A percentile compares a stretch with the other conserved stretches of the same genome.
These are phyloP conservation scores for Eremobia ochroleuca DNA, from an alignment of 2,888 invertebrate genomes.

Conservation along the genomic window DNA sequence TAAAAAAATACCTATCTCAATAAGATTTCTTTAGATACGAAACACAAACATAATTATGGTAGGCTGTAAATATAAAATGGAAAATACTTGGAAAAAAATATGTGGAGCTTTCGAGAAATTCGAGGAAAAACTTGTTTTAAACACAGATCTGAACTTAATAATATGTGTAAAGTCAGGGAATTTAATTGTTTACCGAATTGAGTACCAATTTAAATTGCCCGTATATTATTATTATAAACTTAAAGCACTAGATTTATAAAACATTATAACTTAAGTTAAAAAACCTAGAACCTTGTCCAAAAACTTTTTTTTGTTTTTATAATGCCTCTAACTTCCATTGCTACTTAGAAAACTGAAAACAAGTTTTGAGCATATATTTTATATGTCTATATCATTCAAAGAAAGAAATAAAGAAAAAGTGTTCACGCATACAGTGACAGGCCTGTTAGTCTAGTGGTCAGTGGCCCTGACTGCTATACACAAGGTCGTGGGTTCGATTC, in stretches of 20 bases:
- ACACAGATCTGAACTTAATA: background rate
- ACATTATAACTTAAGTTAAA: too few species aligned
- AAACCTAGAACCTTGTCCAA: too few species aligned
- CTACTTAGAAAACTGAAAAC: background rate
- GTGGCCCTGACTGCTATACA: too few species aligned
- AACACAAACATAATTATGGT: slow-evolving; percentile 30
- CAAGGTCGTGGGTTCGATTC: too few species aligned
- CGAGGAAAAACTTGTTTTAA: background rate
- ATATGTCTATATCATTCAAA: too few species aligned
- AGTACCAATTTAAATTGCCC: background rate
- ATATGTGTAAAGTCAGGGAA: background rate
- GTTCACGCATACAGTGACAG: background rate
- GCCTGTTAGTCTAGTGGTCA: too few species aligned
- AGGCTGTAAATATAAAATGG: background rate
- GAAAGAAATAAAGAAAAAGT: too few species aligned
- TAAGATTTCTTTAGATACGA: background rate
- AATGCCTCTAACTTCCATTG: background rate
- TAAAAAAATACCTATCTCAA: slow-evolving; percentile 12
- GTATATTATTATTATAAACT: too few species aligned
- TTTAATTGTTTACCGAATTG: background rate
- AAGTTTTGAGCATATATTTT: background rate
- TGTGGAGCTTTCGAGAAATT: background rate
- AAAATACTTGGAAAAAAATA: background rate
- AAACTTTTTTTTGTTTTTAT: slow-evolving; percentile 18
- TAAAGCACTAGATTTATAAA: too few species aligned